Percentiles rank a stretch among this genome's conserved stretches.
Conservation (phyloP, 2,113 vertebrate species). For the Illadopsis cleaveri region DNA sequence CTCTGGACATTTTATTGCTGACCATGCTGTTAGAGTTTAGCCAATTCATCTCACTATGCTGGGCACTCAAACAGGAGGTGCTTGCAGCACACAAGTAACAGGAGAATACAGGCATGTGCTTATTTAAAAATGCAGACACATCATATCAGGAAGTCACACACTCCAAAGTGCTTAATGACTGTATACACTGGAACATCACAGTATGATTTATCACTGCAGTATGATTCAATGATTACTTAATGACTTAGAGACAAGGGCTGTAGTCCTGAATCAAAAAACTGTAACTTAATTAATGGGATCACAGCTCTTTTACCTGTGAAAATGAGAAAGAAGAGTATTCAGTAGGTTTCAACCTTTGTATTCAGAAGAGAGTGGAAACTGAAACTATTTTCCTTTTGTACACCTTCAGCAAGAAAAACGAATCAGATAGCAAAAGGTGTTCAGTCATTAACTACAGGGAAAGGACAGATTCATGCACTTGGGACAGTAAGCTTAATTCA, state of each 20-base stretch:
- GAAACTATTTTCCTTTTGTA: background rate
- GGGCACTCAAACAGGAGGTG: background rate
- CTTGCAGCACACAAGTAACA: conserved; percentile 4
- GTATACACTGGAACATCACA: background rate
- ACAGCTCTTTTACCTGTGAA: background rate
- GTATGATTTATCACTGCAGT: conserved; percentile 16
- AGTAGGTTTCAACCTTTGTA: background rate
- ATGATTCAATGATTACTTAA: conserved; percentile 8
- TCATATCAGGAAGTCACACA: conserved; percentile 19
- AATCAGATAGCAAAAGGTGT: background rate
- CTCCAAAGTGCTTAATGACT: conserved; percentile 50
- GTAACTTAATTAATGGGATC: background rate
- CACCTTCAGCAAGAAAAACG: background rate
- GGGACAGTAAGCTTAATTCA: background rate
- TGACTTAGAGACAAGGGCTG: background rate
- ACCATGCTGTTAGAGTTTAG: background rate
- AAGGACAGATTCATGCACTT: background rate
- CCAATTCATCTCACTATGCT: background rate
- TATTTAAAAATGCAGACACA: conserved; percentile 8
- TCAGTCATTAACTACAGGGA: background rate
- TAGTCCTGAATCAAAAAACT: background rate
- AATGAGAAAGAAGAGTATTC: background rate
- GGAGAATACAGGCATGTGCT: conserved; percentile 40
- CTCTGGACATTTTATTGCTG: background rate
- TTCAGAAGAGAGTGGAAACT: background rate